Evolutionary conservation across 2,113 vertebrate species (phyloP), one percentile per base, ranked within the genome.

Genomic region (Hydropotes inermis): DNA sequence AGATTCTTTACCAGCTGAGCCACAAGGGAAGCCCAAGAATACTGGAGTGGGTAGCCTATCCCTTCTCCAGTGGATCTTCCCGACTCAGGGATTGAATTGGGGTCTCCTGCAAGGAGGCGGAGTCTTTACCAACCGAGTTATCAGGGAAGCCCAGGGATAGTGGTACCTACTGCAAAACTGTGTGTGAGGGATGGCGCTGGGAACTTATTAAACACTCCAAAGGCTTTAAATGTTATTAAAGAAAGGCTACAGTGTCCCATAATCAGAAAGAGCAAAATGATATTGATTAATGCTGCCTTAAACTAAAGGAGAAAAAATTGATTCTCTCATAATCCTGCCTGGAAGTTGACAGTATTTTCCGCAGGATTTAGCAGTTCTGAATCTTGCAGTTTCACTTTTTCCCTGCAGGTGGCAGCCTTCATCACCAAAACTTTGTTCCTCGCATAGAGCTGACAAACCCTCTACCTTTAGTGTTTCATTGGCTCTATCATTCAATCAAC

Each of bases 401-500:
- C 0, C 94, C 97, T 96, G 81, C 27, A 98, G 98, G 94, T 96
- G 98, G 95, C 84, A 97, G 94, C 12, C 30, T 96, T 91, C 47
- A 25, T 97, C 94, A 85, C 50, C 52, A 82, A 97, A 97, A 96
- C 54, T 88, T 91, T 25, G 21, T 54, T 89, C 64, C 27, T 76
- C 52, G 50, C 54, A 2, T 2, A 11, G 14, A 0, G 7, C 23
- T n/a, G n/a, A 91, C 10, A 25, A 85, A 89, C 28, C 78, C 28
- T 30, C n/a, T 33, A 23, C 76, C 43, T 85, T 50, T 6, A 2
- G 36, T 85, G 55, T 92, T 91, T 93, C 55, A n/a, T 19, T 84
- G 82, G 67, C 25, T 94, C 43, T 50, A 13, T 64, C 64, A 10
- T 45, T 95, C 33, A 43, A 21, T 76, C 36, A 28, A 50, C 21